Conservation (phyloP, 92 coral and sea anemone species). For the Blastomussa wellsi region DNA sequence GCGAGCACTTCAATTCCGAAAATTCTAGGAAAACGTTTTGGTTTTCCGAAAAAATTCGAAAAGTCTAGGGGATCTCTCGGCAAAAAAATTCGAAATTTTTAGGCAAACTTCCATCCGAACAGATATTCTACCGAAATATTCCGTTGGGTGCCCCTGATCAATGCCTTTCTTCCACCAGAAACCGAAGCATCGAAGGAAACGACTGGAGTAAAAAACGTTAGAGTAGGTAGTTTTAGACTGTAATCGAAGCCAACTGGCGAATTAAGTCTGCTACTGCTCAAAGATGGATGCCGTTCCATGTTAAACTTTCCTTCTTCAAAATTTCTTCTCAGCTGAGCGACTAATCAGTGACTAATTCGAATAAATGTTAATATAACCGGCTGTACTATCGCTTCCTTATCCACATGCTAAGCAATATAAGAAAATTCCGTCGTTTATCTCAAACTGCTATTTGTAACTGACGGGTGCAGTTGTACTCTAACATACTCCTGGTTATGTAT, state of each 20-base stretch:
- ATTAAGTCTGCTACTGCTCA: not conserved
- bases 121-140: no score
- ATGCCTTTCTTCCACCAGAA: not conserved
- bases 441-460: not conserved
- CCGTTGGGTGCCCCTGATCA: no score
- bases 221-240: not conserved
- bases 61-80: no score
- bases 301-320: not conserved
- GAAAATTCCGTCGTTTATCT: not conserved
- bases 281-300: not conserved
- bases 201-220: not conserved
- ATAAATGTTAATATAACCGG: not conserved
- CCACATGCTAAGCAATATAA: not conserved
- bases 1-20: no score
- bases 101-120: no score
- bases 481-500: not conserved
- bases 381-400: not conserved
- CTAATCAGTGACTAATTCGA: not conserved
- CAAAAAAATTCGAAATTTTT: no score
- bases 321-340: not conserved
- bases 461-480: not conserved
- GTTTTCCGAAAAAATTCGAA: no score
- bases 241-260: not conserved
- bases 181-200: not conserved
- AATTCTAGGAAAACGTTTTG: no score